Percentiles rank a stretch among this genome's conserved stretches.
phyloP scores from a whole-genome alignment of 2,797 vertebrate species.

The Anguilla anguilla region DNA sequence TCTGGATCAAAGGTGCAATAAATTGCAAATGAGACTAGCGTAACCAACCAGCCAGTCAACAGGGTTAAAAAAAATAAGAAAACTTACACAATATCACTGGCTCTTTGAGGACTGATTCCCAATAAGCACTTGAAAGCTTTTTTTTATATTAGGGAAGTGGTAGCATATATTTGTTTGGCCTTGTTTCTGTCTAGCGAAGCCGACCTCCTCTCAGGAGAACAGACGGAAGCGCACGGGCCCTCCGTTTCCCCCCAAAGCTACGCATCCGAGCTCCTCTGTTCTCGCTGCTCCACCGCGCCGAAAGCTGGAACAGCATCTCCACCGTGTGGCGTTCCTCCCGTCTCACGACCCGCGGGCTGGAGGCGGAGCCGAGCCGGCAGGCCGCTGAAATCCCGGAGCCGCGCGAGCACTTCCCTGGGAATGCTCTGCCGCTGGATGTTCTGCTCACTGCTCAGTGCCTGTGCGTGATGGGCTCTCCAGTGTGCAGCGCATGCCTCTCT shows the following conservation, averaged over 20 bases:
- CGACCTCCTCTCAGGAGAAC: too few species aligned
- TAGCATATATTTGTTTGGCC: neutral
- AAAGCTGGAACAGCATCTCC: conserved; percentile 10
- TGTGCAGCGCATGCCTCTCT: neutral
- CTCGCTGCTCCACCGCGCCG: neutral
- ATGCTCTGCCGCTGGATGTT: neutral
- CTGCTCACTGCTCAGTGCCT: neutral
- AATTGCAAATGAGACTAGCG: neutral
- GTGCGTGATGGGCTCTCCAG: conserved; percentile 6
- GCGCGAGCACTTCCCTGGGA: neutral
- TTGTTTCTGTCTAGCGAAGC: neutral
- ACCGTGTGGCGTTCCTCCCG: neutral
- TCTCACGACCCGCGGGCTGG: neutral
- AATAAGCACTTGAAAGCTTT: neutral
- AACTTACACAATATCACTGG: neutral
- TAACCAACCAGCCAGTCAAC: neutral
- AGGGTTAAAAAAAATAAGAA: neutral
- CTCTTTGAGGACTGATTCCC: neutral
- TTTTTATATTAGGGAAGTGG: neutral
- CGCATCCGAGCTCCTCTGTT: neutral
- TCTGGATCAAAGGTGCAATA: too few species aligned
- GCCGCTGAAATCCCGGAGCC: neutral
- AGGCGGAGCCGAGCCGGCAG: neutral
- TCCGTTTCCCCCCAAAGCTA: neutral
- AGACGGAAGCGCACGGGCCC: too few species aligned